phyloP scores from a whole-genome alignment of 2,797 vertebrate genomes.

The Ptychobarbus kaznakovi region DNA sequence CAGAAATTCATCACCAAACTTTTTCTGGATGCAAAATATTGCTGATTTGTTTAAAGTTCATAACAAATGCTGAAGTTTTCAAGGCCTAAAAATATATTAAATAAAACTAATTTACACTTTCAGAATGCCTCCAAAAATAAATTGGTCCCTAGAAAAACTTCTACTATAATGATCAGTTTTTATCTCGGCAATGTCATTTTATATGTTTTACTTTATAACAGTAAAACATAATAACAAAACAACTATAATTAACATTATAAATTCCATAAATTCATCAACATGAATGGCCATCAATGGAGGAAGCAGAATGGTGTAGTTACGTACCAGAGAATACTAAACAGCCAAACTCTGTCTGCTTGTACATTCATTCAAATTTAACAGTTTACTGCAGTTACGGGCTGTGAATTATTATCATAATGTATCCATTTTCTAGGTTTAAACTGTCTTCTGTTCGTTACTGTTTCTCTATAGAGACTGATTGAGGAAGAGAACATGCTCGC shows the following conservation, averaged over 20 bases:
- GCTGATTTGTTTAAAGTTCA: not conserved
- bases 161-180: not conserved
- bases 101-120: not conserved
- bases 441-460: not conserved
- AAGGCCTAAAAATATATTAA: not conserved
- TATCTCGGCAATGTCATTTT: not conserved
- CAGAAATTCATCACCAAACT: not conserved
- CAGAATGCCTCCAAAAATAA: not conserved
- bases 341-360: not conserved
- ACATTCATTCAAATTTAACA: not conserved
- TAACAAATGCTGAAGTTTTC: not conserved
- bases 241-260: not conserved
- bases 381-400: not conserved
- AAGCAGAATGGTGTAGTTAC: not conserved
- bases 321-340: not conserved
- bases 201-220: not conserved
- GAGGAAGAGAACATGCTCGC: conserved; percentile 99
- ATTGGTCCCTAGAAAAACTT: not conserved
- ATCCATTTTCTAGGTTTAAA: not conserved
- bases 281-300: not conserved
- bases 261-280: not conserved
- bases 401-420: not conserved
- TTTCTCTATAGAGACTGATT: conserved; percentile 84
- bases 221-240: not conserved
- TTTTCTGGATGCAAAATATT: not conserved